Conservation (phyloP, 2,113 vertebrate species). For the Zosterops pallidus region DNA sequence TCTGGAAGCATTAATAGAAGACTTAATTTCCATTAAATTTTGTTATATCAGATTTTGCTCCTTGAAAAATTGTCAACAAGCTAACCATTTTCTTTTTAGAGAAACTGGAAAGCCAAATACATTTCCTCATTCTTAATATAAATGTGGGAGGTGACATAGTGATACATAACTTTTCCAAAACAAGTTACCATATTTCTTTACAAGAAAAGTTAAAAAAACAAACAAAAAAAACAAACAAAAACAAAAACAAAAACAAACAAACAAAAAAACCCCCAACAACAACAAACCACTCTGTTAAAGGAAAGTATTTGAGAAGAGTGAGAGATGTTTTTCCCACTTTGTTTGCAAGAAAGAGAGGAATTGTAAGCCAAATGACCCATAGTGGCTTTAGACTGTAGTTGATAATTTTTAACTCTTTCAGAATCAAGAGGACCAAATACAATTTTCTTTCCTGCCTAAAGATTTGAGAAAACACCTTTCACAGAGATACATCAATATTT, state of each 20-base stretch:
- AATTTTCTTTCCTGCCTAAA: background rate
- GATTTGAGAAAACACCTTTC: background rate
- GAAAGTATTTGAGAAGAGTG: background rate
- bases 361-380: background rate
- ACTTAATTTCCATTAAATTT: background rate
- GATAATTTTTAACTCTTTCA: background rate
- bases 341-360: background rate
- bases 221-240: background rate
- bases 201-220: background rate
- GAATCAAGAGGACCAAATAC: background rate
- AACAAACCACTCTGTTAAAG: background rate
- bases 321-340: background rate
- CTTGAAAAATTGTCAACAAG: background rate
- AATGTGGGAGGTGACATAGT: background rate
- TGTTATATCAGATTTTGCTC: background rate
- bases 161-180: background rate
- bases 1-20: background rate
- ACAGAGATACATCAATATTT: background rate
- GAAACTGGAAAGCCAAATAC: background rate
- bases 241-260: no score
- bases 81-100: background rate
- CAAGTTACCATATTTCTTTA: background rate
- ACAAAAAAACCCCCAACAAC: no score
- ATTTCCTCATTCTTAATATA: background rate
- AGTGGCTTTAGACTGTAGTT: background rate